Base-by-base conservation (phyloP, 2,888 invertebrate species). In the Zelleria hepariella region DNA sequence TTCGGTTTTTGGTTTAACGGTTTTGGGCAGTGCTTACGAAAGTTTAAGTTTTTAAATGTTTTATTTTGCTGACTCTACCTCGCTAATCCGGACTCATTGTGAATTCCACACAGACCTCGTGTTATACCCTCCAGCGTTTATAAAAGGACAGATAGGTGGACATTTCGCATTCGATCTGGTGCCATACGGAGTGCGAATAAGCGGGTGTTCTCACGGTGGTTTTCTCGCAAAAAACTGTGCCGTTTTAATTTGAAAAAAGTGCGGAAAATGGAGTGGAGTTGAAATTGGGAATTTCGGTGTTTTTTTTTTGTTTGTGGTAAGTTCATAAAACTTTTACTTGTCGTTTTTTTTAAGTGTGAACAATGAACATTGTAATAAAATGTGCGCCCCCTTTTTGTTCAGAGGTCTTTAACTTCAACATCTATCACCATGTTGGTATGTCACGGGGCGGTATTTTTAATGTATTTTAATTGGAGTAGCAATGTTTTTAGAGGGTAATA, bases 131-230 rank as follows among this genome's bases (percentile, higher is more conserved):
- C 8, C 61, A 63, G 66, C 69, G 75, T 82, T 86, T 86, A 86
- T 86, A 86, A 83, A 83, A 86, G 82, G 75, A 71, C 66, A 71
- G 70, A 75, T 72, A 64, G 69, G 60, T 66, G 66, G 69, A 73
- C 70, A 72, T 74, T 74, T 77, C 75, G 77, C 80, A 83, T 77
- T 78, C 72, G 70, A 54, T 60, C 64, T 63, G 68, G 70, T 71
- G 75, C 59, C 56, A 56, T 66, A 65, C 63, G 51, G 62, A 62
- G 58, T 27, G 4, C 60, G 54, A 55, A 60, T 61, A 67, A 59
- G 80, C 79, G 80, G 65, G 66, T 32, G 59, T 64, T 1, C 10
- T 64, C 21, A 8, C 65, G 24, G 63, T 63, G 60, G 66, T 66
- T 60, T 20, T 77, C 2, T 49, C 77, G 0, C 5, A 73, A 7